A percentile compares a stretch with the other conserved stretches of the same genome.
Evolutionary conservation across 1,140 invertebrate genomes (phyloP).

Genomic region (Solen grandis): DNA sequence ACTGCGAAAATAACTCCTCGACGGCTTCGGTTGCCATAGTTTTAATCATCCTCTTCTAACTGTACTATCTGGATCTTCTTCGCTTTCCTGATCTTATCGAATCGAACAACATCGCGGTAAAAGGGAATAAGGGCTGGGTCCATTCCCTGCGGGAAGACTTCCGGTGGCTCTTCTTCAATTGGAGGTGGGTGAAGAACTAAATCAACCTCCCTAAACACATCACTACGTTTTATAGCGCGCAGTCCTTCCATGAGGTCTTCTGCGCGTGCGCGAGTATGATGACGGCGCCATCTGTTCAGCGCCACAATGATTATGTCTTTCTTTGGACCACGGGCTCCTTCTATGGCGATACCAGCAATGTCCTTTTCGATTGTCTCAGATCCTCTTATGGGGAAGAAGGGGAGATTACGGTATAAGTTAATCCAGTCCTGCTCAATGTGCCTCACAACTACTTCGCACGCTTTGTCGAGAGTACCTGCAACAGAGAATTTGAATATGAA

Average conservation of each 20-base stretch:
- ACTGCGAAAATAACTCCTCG: no score
- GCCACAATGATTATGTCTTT: conserved; percentile 46
- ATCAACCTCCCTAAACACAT: conserved; percentile 62
- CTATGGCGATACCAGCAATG: conserved; percentile 61
- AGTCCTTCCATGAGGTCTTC: conserved; percentile 64
- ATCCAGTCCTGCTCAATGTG: conserved; percentile 69
- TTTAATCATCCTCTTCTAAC: no score
- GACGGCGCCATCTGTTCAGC: conserved; percentile 67
- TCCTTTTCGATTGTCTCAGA: conserved; percentile 71
- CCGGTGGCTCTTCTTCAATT: conserved; percentile 42
- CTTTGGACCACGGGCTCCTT: conserved; percentile 50
- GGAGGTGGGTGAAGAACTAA: conserved; percentile 55
- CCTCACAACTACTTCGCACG: conserved; percentile 64
- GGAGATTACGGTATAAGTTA: conserved; percentile 65
- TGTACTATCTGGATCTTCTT: conserved; percentile 42
- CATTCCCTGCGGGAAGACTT: conserved; percentile 47
- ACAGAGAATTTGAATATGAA: neutral
- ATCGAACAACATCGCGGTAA: conserved; percentile 57
- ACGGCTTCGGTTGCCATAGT: no score
- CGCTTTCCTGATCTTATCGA: conserved; percentile 49
- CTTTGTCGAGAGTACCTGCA: conserved; percentile 66
- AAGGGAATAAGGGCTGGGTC: conserved; percentile 49
- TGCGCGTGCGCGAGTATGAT: conserved; percentile 67
- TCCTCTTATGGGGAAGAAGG: conserved; percentile 71
- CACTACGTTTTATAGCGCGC: conserved; percentile 57